phyloP scores from a whole-genome alignment of 2,797 vertebrate genomes.

The Sebastes goodei region DNA sequence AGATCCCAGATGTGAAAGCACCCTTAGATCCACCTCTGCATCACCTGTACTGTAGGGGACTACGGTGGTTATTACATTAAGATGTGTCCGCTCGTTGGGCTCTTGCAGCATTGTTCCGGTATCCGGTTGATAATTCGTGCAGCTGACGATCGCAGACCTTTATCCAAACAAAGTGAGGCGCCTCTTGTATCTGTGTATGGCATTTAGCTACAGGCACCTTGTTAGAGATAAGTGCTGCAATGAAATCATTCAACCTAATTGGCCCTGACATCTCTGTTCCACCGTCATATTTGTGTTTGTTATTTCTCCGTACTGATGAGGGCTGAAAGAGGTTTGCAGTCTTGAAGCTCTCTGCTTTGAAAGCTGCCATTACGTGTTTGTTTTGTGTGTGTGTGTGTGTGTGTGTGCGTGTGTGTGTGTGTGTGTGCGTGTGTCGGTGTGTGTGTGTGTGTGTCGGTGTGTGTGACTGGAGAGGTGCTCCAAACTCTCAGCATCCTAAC shows the following conservation, averaged over 20 bases:
- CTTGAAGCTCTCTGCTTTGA: slow-evolving; percentile 42
- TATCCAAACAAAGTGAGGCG: slow-evolving; percentile 8
- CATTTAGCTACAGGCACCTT: slow-evolving; percentile 30
- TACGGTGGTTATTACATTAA: neutral
- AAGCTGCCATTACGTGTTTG: slow-evolving; percentile 66
- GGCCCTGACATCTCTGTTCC: slow-evolving; percentile 37
- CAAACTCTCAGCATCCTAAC: slow-evolving; percentile 11
- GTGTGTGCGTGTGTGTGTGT: neutral
- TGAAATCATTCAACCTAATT: slow-evolving; percentile 48
- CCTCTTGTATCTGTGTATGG: slow-evolving; percentile 2
- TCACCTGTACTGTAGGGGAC: neutral
- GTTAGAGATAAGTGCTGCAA: slow-evolving; percentile 20
- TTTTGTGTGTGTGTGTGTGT: slow-evolving; percentile 24
- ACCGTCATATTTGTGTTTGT: slow-evolving; percentile 35
- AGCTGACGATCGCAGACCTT: slow-evolving; percentile 1
- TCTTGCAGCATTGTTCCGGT: neutral
- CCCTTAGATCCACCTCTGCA: neutral
- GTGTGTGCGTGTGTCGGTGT: too few species aligned
- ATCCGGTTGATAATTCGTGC: neutral
- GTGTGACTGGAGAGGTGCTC: slow-evolving; percentile 65
- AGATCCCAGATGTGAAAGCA: too few species aligned
- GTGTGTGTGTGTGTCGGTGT: too few species aligned
- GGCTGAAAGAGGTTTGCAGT: slow-evolving; percentile 45
- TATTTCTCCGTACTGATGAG: slow-evolving; percentile 49
- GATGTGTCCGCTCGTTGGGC: neutral